Percentiles rank a stretch among this genome's conserved stretches.
phyloP scores from a whole-genome alignment of 1,140 invertebrate genomes.

The Panagrolaimus sp. region DNA sequence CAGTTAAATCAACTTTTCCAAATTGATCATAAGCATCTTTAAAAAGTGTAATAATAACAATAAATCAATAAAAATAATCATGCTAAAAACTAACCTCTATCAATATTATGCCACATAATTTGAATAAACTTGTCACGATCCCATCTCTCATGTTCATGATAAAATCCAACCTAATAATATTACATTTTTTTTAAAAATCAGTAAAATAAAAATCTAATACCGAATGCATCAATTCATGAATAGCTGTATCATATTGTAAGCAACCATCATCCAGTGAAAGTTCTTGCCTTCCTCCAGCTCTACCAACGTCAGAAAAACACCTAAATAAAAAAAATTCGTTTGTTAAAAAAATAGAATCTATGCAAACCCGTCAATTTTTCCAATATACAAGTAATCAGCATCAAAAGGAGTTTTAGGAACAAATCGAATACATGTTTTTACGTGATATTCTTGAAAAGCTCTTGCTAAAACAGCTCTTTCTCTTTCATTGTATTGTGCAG shows the following conservation, averaged over 20 bases:
- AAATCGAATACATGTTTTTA: constrained; percentile 66
- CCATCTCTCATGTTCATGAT: constrained; percentile 67
- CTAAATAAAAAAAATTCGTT: constrained; percentile 23
- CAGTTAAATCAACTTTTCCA: constrained; percentile 49
- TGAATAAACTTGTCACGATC: constrained; percentile 67
- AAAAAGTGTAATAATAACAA: constrained; percentile 23
- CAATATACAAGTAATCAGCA: constrained; percentile 63
- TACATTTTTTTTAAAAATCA: neutral
- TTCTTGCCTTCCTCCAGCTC: constrained; percentile 55
- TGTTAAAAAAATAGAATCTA: too few species aligned
- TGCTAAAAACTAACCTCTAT: constrained; percentile 46
- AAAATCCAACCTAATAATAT: constrained; percentile 59
- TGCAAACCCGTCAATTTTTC: constrained; percentile 57
- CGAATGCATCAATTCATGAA: constrained; percentile 68
- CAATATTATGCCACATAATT: constrained; percentile 67
- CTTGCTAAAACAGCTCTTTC: constrained; percentile 53
- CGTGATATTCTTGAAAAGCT: constrained; percentile 62
- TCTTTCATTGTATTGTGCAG: constrained; percentile 50
- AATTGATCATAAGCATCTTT: constrained; percentile 53
- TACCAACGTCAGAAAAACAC: constrained; percentile 56
- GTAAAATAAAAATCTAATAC: constrained; percentile 56
- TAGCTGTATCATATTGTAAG: constrained; percentile 53
- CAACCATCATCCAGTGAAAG: constrained; percentile 56
- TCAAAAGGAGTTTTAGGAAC: constrained; percentile 61
- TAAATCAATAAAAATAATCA: constrained; percentile 3